phyloP scores from a whole-genome alignment of 2,797 vertebrate genomes.

The Rhinichthys osculus region DNA sequence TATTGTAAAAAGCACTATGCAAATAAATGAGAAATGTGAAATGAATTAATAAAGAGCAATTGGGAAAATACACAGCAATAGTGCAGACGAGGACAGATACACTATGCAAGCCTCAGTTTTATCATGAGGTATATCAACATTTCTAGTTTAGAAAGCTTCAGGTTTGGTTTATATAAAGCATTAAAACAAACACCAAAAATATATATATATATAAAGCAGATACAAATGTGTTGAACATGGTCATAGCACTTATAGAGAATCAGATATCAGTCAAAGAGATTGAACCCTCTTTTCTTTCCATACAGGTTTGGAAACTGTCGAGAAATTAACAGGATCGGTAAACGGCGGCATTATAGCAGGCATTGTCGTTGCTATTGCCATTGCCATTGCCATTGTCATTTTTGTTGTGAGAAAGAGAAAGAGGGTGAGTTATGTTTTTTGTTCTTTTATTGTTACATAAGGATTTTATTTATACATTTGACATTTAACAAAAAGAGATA shows the following conservation, averaged over 20 bases:
- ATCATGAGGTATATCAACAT: not conserved
- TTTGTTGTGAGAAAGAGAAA: not conserved
- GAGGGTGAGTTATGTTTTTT: not conserved
- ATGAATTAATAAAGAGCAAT: not conserved
- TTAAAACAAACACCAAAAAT: not conserved
- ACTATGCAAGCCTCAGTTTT: slow-evolving; percentile 4
- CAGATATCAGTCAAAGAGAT: not conserved
- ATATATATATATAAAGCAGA: no score
- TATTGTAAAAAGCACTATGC: no score
- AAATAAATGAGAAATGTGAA: not conserved
- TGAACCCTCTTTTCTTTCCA: not conserved
- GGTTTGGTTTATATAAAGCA: not conserved
- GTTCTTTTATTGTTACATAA: not conserved
- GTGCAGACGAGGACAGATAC: slow-evolving; percentile 7
- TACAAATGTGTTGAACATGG: not conserved
- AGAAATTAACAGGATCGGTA: not conserved
- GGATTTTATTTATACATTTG: not conserved
- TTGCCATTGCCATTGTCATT: not conserved
- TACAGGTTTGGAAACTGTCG: not conserved
- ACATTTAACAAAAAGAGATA: not conserved
- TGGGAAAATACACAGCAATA: slow-evolving; percentile 28
- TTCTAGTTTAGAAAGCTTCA: not conserved
- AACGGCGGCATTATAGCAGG: no score
- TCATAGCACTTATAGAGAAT: not conserved
- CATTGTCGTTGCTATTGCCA: not conserved